Evolutionary conservation across 2,797 vertebrate genomes (phyloP), one percentile per base, ranked within the genome.

Genomic region (Sphaeramia orbicularis): DNA sequence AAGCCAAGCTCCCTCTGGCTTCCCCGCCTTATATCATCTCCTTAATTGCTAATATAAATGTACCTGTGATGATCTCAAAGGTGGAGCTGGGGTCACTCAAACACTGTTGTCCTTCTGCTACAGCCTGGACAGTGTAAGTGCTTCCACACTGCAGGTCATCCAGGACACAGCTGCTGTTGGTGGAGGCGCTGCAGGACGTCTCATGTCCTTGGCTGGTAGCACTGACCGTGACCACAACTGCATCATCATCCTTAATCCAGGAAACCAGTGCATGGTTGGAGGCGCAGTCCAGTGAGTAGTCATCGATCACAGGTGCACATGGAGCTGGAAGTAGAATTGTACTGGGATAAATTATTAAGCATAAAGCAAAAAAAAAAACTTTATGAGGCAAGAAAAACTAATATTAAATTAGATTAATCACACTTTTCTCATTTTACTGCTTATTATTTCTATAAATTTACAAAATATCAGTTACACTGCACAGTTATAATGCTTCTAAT

Each of bases 21-120:
- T 24, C 21, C 21, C 21, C 21, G 24, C 21, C 21, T 24, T 24
- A 24, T 24, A 24, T 24, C 21, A 24, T 24, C 21, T 24, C 4
- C 21, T 24, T 24, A 24, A 24, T 24, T 2, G 4, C 21, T 24
- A 24, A 24, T 24, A 6, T 3, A 3, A 10, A 15, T 10, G 6
- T 52, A 94, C 94, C 89, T 75, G 93, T 90, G 55, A 89, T 51
- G 9, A 94, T 81, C 51, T 81, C 54, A 48, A 91, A 83, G 13
- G 83, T 30, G 15, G 66, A 10, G 59, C 91, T 92, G 50, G 69
- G 71, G 49, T 63, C 41, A 45, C 94, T 94, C 55, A 9, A 13
- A 68, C 94, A 95, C 18, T 55, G 72, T 57, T 19, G 18, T 65
- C 92, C 92, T n/a, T 11, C 58, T 19, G 93, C 78, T 0, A 80